Base-by-base conservation (phyloP, 2,797 vertebrate species). In the Sebastolobus altivelis region DNA sequence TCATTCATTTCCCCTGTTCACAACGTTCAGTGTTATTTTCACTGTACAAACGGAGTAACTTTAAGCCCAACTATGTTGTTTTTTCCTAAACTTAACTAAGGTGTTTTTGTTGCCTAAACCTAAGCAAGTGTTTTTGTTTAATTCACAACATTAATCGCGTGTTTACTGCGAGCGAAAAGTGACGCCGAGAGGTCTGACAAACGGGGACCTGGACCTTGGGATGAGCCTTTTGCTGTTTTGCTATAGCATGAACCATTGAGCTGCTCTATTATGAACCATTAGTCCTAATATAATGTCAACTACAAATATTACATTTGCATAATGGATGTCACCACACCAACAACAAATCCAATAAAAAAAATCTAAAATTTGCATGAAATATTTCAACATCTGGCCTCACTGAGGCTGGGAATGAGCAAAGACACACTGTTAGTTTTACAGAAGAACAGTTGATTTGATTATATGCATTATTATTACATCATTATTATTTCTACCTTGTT, bases 251-350 rank as follows among this genome's bases (percentile, higher is more conserved):
- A 54, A 68, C 37, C 20, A 54, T 5, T 14, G 13, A 77, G 71
- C 49, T 46, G 14, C 43, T 70, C 27, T 31, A 58, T 59, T 62
- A 65, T 29, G 20, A 80, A 46, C 6, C 55, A 82, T 83, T 52
- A 71, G 14, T 84, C 54, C 55, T 77, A 20, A 88, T 79, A 72
- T 65, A 43, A 58, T 43, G 77, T 67, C 75, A 70, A 29, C 12
- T 18, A 25, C 40, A 73, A 59, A 71, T 69, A 68, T 70, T 6
- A 27, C 0, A 77, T 86, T 77, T 87, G 65, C 69, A 84, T 82
- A 76, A 80, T 65, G 43, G 11, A 9, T 4, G 55, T 63, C 74
- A 58, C 4, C 25, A 52, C 11, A 62, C 49, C 18, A 56, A 37
- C 46, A 80, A 70, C 35, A 74, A 62, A 18, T 12, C 37, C 33